Evolutionary conservation across 2,888 invertebrate species (phyloP).

Genomic region (Cremastobaeus sp.): DNA sequence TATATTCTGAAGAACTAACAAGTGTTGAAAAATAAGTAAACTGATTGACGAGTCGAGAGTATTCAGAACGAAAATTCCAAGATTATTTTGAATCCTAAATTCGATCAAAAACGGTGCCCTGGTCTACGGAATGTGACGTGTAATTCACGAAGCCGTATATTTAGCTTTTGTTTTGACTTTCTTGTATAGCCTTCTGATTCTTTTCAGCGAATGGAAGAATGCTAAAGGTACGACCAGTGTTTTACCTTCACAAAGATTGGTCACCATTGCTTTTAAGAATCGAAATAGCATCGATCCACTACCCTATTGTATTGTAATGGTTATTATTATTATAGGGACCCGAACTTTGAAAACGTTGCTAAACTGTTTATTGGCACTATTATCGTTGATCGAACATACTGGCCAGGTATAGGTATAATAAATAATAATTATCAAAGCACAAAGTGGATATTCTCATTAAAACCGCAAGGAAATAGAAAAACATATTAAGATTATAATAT

Average conservation of each 20-base stretch:
- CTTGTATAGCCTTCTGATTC: slow-evolving; percentile 53
- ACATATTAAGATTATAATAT: too few species aligned
- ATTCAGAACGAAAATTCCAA: slow-evolving; percentile 45
- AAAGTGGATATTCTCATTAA: too few species aligned
- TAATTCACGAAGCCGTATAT: slow-evolving; percentile 69
- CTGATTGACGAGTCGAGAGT: too few species aligned
- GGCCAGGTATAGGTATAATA: too few species aligned
- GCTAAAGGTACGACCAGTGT: slow-evolving; percentile 30
- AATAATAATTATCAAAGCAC: too few species aligned
- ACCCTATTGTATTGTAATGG: slow-evolving; percentile 54
- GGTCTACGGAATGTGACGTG: slow-evolving; percentile 64
- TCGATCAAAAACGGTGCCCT: slow-evolving; percentile 54
- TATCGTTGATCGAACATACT: too few species aligned
- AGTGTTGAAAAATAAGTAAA: too few species aligned
- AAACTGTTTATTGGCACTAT: slow-evolving; percentile 63
- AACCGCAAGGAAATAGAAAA: too few species aligned
- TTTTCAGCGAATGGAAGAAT: slow-evolving; percentile 44
- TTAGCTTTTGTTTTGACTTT: slow-evolving; percentile 71
- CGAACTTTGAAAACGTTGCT: slow-evolving; percentile 9
- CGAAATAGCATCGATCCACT: slow-evolving; percentile 36
- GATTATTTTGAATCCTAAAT: slow-evolving; percentile 56
- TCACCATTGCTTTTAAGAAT: slow-evolving; percentile 43
- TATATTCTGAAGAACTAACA: too few species aligned
- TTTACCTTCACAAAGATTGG: slow-evolving; percentile 41
- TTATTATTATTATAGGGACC: slow-evolving; percentile 25